phyloP scores from a whole-genome alignment of 2,797 vertebrate genomes.

The Peromyscus attwateri region DNA sequence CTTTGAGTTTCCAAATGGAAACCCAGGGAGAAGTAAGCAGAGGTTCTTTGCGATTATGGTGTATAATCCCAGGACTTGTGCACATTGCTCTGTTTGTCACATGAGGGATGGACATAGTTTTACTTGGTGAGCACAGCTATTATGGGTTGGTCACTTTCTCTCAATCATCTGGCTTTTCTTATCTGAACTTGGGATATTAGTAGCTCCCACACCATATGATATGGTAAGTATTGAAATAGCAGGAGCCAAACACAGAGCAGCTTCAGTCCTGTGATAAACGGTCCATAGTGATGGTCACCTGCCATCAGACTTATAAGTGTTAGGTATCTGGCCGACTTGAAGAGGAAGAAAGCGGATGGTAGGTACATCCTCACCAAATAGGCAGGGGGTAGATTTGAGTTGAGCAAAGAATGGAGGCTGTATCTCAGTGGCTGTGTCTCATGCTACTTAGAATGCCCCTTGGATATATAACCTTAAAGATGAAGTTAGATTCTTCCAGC shows the following conservation, averaged over 20 bases:
- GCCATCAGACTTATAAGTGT: background rate
- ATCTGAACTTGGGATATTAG: background rate
- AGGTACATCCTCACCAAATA: background rate
- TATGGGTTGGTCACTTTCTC: background rate
- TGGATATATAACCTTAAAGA: background rate
- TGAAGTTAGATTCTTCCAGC: background rate
- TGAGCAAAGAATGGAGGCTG: background rate
- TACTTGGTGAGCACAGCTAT: background rate
- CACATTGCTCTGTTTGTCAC: background rate
- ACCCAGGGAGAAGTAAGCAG: background rate
- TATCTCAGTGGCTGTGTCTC: background rate
- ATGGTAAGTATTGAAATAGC: background rate
- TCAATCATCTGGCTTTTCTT: background rate
- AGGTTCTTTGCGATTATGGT: background rate
- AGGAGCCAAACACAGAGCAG: background rate
- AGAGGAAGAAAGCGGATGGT: too few relatives aligned
- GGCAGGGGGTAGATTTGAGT: background rate
- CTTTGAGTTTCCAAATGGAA: background rate
- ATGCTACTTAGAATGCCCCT: background rate
- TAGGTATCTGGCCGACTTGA: background rate
- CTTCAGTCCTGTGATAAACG: background rate
- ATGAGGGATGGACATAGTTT: background rate
- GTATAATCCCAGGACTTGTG: background rate
- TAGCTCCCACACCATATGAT: background rate
- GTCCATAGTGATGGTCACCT: background rate